Conservation (phyloP, 2,888 invertebrate genomes). For the Rhagonycha lutea region DNA sequence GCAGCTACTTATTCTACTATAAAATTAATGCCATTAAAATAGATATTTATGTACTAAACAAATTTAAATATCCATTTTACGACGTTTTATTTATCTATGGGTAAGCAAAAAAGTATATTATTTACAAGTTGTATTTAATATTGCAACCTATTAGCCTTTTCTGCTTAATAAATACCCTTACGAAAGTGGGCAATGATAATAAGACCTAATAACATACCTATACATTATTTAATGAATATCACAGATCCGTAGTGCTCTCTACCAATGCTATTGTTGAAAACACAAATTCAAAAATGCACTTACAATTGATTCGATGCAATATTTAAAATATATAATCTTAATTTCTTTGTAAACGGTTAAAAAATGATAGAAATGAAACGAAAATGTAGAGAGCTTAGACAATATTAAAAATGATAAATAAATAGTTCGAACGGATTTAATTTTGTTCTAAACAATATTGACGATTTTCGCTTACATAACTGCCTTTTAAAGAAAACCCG, state of each 20-base stretch:
- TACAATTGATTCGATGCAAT: neutral
- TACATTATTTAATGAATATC: constrained; percentile 30
- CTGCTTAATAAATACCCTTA: constrained; percentile 16
- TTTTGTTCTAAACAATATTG: neutral
- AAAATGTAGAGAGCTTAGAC: neutral
- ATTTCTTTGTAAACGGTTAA: neutral
- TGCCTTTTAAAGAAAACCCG: constrained; percentile 9
- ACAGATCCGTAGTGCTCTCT: constrained; percentile 30
- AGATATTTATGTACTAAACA: constrained; percentile 13
- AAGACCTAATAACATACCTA: constrained; percentile 27
- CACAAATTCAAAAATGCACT: neutral
- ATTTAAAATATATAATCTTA: neutral
- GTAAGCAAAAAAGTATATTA: constrained; percentile 28
- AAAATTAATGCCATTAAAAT: constrained; percentile 20
- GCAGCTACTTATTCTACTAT: constrained; percentile 32
- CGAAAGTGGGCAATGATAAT: constrained; percentile 17
- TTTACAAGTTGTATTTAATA: constrained; percentile 27
- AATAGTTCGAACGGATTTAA: neutral
- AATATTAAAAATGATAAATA: neutral
- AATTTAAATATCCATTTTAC: constrained; percentile 21
- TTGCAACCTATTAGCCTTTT: constrained; percentile 31
- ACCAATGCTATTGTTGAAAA: constrained; percentile 8
- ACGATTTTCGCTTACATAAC: constrained; percentile 10
- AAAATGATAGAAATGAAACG: neutral
- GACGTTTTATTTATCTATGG: constrained; percentile 12